Conservation (phyloP, 2,797 vertebrate genomes). For the Gephyroberyx darwinii region DNA sequence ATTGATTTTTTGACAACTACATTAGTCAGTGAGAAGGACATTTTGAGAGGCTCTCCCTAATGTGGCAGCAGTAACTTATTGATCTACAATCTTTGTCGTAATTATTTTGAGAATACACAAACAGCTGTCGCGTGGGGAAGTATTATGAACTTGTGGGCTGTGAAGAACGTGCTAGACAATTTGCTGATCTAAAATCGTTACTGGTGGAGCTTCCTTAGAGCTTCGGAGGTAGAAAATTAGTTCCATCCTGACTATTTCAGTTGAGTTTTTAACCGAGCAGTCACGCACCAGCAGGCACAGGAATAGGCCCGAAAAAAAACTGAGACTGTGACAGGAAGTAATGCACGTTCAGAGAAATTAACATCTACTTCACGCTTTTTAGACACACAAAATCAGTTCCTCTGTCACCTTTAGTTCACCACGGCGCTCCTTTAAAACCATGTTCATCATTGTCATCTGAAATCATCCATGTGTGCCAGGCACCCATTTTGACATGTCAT, state of each 20-base stretch:
- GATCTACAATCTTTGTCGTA: slow-evolving; percentile 25
- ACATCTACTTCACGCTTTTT: neutral
- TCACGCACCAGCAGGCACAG: neutral
- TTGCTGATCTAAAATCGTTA: slow-evolving; percentile 1
- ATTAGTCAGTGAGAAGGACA: neutral
- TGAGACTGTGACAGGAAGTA: neutral
- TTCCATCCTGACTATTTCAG: neutral
- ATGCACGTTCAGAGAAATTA: slow-evolving; percentile 11
- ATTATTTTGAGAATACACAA: slow-evolving; percentile 11
- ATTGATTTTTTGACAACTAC: slow-evolving; percentile 1
- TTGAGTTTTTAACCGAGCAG: neutral
- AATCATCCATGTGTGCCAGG: slow-evolving; percentile 1
- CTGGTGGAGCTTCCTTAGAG: neutral
- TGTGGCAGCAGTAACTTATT: slow-evolving; percentile 15
- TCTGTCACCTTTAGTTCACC: slow-evolving; percentile 4
- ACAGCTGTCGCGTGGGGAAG: slow-evolving; percentile 5
- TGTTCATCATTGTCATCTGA: slow-evolving; percentile 6
- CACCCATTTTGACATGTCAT: slow-evolving; percentile 35
- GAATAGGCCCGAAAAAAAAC: neutral
- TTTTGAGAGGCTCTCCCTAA: slow-evolving; percentile 5
- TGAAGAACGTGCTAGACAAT: neutral
- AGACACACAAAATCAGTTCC: neutral
- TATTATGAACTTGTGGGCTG: neutral
- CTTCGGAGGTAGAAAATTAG: slow-evolving; percentile 11
- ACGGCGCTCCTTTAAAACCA: neutral